phyloP scores from a whole-genome alignment of 2,888 invertebrate species.

The Prosapia bicincta region DNA sequence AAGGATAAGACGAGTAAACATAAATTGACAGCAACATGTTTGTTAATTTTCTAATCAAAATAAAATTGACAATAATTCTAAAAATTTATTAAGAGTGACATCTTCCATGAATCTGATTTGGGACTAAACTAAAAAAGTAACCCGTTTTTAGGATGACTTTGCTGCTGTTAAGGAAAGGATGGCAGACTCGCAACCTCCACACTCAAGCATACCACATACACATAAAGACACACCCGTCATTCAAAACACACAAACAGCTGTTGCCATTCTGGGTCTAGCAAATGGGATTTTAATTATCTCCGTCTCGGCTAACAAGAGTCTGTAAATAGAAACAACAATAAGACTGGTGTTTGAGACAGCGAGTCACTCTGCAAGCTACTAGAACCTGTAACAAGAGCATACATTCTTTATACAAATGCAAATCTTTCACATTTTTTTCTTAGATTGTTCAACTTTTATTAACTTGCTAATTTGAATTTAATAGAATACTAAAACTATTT shows the following conservation, averaged over 20 bases:
- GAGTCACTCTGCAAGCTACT: not conserved
- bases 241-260: not conserved
- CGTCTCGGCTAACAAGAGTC: not conserved
- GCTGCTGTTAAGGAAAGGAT: not conserved
- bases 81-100: too few species aligned
- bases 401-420: not conserved
- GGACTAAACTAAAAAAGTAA: too few species aligned
- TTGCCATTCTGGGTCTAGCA: slow-evolving; percentile 20
- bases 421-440: not conserved
- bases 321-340: slow-evolving; percentile 5
- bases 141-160: too few species aligned
- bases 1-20: too few species aligned
- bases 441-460: not conserved
- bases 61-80: too few species aligned
- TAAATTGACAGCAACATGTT: too few species aligned
- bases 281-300: slow-evolving; percentile 8
- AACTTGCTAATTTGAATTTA: not conserved
- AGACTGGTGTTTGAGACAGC: too few species aligned
- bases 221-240: not conserved
- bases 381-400: not conserved
- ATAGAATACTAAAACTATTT: too few species aligned
- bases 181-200: not conserved
- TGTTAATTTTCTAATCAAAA: too few species aligned
- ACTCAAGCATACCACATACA: slow-evolving; percentile 3
- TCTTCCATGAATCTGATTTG: too few species aligned